A percentile compares a stretch with the other conserved stretches of the same genome.
Evolutionary conservation across 2,888 invertebrate genomes (phyloP).

Genomic region (Microctonus aethiopoides): DNA sequence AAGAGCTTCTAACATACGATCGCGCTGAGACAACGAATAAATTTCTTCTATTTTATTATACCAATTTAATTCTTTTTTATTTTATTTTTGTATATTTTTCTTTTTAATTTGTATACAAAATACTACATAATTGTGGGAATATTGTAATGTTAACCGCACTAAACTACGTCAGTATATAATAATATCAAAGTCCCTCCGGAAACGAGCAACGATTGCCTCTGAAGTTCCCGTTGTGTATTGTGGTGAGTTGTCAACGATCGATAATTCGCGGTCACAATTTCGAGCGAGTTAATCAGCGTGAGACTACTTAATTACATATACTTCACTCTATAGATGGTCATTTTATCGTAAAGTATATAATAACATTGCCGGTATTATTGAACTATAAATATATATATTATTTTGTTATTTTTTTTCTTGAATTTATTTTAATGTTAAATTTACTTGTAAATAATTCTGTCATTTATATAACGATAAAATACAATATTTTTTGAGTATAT

Average conservation of each 20-base stretch:
- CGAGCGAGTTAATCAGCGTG: constrained; percentile 27
- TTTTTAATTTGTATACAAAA: not conserved
- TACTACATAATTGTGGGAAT: not conserved
- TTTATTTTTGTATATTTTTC: not conserved
- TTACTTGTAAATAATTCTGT: not conserved
- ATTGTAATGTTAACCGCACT: not conserved
- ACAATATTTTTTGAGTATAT: no score
- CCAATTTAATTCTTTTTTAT: not conserved
- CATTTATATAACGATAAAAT: not conserved
- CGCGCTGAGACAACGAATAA: not conserved
- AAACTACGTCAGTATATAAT: not conserved
- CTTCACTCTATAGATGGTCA: no score
- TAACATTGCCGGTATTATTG: not conserved
- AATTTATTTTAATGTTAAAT: not conserved
- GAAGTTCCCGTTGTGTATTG: not conserved
- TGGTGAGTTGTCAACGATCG: constrained; percentile 24
- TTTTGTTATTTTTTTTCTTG: not conserved
- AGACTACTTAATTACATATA: constrained; percentile 22
- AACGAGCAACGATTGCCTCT: not conserved
- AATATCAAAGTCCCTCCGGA: not conserved
- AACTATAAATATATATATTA: no score
- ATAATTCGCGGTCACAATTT: constrained; percentile 26
- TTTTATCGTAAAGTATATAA: no score
- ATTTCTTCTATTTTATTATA: not conserved
- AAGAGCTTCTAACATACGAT: not conserved